Evolutionary conservation across 53 echinoderm and acorn worm genomes (phyloP).

Genomic region (Paracentrotus lividus): DNA sequence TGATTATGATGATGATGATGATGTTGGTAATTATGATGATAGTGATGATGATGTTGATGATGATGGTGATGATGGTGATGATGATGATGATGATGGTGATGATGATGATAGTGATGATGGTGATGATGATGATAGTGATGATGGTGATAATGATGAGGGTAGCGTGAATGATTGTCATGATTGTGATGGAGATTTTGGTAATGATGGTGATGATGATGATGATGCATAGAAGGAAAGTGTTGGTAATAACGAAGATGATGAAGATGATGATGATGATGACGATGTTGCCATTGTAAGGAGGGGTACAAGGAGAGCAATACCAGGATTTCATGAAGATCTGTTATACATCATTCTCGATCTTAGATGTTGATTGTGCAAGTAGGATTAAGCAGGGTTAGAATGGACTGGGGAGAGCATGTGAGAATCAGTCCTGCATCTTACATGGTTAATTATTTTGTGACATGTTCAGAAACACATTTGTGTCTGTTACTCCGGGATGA

Average conservation of each 20-base stretch:
- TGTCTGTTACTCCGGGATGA: no score
- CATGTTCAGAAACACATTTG: no score
- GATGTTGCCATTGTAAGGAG: slow-evolving; percentile 65
- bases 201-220: neutral
- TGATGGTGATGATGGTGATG: neutral
- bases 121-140: neutral
- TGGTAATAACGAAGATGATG: neutral
- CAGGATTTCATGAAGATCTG: slow-evolving; percentile 97
- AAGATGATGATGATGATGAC: neutral
- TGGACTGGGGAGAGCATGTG: no score
- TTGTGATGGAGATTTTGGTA: neutral
- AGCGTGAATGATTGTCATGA: neutral
- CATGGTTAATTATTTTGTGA: no score
- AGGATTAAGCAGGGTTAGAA: no score
- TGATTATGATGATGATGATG: neutral
- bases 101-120: neutral
- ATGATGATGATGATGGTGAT: neutral
- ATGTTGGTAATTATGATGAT: neutral
- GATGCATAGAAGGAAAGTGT: neutral
- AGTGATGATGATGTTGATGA: neutral
- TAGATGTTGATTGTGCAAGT: slow-evolving; percentile 87
- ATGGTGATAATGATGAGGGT: neutral
- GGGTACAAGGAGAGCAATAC: slow-evolving; percentile 93
- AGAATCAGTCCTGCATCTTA: no score
- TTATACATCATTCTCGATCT: slow-evolving; percentile 96